Evolutionary conservation across 2,797 vertebrate species (phyloP).

Genomic region (Nannoperca obscura): DNA sequence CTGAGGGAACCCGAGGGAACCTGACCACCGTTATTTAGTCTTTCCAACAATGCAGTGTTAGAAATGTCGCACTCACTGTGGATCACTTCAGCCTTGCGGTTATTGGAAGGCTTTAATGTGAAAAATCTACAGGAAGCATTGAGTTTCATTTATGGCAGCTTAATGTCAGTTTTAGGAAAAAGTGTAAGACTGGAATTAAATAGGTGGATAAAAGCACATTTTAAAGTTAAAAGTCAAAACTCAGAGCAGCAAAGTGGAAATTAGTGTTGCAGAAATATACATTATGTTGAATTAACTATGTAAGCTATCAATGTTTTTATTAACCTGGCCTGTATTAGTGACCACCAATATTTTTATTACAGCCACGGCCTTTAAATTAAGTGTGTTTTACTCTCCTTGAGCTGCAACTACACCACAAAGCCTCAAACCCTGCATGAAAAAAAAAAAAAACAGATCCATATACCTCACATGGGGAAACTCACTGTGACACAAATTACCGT

Average conservation of each 20-base stretch:
- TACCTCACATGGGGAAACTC: neutral
- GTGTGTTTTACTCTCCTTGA: neutral
- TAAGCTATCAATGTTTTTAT: too few relatives aligned
- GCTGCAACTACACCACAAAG: neutral
- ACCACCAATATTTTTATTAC: too few relatives aligned
- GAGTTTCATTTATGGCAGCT: neutral
- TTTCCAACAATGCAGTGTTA: too few relatives aligned
- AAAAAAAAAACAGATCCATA: neutral
- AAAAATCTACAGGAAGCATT: neutral
- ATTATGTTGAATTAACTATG: neutral
- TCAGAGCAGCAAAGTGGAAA: neutral
- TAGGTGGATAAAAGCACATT: neutral
- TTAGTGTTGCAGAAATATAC: neutral
- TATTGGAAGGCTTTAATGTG: neutral
- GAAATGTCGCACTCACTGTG: too few relatives aligned
- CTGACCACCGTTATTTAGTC: too few relatives aligned
- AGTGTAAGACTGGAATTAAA: neutral
- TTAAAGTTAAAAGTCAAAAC: neutral
- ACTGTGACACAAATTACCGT: conserved; percentile 21
- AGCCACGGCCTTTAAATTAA: neutral
- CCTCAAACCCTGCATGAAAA: too few relatives aligned
- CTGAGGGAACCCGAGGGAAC: too few relatives aligned
- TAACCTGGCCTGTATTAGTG: too few relatives aligned
- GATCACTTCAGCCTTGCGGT: neutral
- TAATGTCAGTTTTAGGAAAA: neutral